phyloP scores from a whole-genome alignment of 2,888 invertebrate species.

The Sinelater perroti region DNA sequence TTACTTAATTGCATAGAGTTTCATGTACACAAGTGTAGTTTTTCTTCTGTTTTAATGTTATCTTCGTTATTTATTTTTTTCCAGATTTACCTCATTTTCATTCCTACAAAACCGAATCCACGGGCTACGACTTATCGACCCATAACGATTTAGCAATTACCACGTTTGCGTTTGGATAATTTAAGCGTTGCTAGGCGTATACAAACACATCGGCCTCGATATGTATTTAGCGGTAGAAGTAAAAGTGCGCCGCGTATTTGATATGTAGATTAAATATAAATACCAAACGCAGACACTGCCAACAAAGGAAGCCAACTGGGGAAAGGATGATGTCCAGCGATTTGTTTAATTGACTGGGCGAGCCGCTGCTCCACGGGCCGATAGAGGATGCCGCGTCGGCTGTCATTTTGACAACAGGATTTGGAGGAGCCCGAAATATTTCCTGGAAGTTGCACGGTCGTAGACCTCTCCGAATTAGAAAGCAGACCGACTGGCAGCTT shows the following conservation, averaged over 20 bases:
- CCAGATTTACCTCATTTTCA: too few species aligned
- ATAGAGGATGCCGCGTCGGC: too few species aligned
- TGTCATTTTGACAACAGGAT: too few species aligned
- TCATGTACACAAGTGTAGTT: too few species aligned
- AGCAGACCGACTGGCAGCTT: too few species aligned
- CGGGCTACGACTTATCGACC: slow-evolving; percentile 26
- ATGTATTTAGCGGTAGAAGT: slow-evolving; percentile 33
- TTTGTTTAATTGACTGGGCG: too few species aligned
- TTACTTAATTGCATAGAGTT: too few species aligned
- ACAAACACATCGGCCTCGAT: slow-evolving; percentile 21
- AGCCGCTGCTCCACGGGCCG: too few species aligned
- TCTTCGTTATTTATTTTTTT: too few species aligned
- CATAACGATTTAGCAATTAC: slow-evolving; percentile 30
- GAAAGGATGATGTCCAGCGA: not conserved
- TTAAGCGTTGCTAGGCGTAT: slow-evolving; percentile 18
- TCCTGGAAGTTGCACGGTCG: slow-evolving; percentile 10
- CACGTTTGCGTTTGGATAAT: slow-evolving; percentile 26
- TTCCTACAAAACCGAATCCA: slow-evolving; percentile 7
- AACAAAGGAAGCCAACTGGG: not conserved
- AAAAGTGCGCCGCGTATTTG: slow-evolving; percentile 23
- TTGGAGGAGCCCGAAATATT: too few species aligned
- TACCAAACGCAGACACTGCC: not conserved
- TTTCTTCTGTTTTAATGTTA: too few species aligned
- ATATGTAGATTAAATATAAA: slow-evolving; percentile 25
- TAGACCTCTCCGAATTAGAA: slow-evolving; percentile 1